These are phyloP conservation scores for Philypnodon macrostomus DNA, from an alignment of 2,797 vertebrate species.

Conservation along the genomic window DNA sequence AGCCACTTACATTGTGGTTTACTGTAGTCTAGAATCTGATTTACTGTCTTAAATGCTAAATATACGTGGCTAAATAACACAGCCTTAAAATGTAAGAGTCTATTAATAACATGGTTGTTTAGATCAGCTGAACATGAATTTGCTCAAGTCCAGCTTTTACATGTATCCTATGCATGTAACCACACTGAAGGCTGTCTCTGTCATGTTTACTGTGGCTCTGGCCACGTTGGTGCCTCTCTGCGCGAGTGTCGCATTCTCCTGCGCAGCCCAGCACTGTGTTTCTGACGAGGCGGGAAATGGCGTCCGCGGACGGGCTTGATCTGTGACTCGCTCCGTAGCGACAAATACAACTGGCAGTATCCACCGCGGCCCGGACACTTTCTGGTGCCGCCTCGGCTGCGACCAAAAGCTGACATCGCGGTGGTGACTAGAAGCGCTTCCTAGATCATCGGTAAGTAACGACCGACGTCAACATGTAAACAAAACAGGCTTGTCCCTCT, in stretches of 20 bases:
- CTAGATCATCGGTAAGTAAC: conserved; percentile 48
- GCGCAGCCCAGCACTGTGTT: conserved; percentile 74
- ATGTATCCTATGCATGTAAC: too few species aligned
- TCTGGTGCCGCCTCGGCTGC: conserved; percentile 50
- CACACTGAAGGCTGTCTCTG: conserved; percentile 23
- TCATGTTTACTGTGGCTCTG: conserved; percentile 38
- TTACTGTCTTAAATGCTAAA: too few species aligned
- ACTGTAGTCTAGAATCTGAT: too few species aligned
- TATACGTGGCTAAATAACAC: too few species aligned
- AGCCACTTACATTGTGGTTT: too few species aligned
- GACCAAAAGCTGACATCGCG: conserved; percentile 51
- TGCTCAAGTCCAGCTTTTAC: too few species aligned
- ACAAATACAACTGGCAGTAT: conserved; percentile 56
- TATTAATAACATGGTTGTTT: too few species aligned
- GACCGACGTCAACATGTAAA: conserved; percentile 56
- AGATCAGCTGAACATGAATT: too few species aligned
- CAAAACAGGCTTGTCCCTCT: conserved; percentile 40
- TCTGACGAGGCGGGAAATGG: conserved; percentile 98
- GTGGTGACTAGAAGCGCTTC: conserved; percentile 41
- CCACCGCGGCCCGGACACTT: conserved; percentile 51
- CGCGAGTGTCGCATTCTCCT: conserved; percentile 64
- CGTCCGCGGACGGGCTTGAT: conserved; percentile 84
- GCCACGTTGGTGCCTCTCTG: conserved; percentile 57
- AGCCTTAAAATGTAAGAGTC: too few species aligned
- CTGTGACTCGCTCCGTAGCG: conserved; percentile 63